Conservation (phyloP, 2,888 invertebrate species). For the Ecliptopera silaceata region DNA sequence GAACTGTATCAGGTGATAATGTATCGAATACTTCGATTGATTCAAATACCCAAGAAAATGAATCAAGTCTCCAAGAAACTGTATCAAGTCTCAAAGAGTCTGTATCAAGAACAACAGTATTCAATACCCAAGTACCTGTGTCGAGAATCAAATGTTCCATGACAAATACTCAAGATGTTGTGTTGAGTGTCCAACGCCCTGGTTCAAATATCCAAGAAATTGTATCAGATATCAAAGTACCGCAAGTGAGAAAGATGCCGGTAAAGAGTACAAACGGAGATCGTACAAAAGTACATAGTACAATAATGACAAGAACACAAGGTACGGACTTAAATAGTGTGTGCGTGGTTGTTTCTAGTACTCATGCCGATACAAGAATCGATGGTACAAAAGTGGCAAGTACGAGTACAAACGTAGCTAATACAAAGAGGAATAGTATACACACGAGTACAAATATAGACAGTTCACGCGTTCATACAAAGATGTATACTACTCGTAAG, state of each 20-base stretch:
- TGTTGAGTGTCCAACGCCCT: too few relatives aligned
- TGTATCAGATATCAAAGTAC: background rate
- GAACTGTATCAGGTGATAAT: background rate
- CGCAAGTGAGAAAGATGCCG: background rate
- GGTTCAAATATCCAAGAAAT: too few relatives aligned
- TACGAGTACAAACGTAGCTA: background rate
- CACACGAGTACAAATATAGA: too few relatives aligned
- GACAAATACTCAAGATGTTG: too few relatives aligned
- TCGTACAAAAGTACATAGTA: background rate
- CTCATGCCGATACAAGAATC: background rate
- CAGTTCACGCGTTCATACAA: too few relatives aligned
- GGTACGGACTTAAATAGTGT: background rate
- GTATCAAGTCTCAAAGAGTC: background rate
- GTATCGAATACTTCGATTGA: constrained; percentile 3
- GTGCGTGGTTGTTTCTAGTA: background rate
- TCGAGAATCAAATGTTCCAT: too few relatives aligned
- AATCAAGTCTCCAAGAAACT: background rate
- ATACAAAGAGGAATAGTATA: too few relatives aligned
- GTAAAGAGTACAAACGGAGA: background rate
- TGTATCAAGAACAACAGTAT: background rate
- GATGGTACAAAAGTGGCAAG: background rate
- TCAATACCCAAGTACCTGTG: background rate
- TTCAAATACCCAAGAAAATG: background rate
- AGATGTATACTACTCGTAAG: too few relatives aligned
- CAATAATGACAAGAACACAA: too few relatives aligned